These are phyloP conservation scores for Holacanthus passer DNA, from an alignment of 2,113 vertebrate genomes.

Conservation along the genomic window DNA sequence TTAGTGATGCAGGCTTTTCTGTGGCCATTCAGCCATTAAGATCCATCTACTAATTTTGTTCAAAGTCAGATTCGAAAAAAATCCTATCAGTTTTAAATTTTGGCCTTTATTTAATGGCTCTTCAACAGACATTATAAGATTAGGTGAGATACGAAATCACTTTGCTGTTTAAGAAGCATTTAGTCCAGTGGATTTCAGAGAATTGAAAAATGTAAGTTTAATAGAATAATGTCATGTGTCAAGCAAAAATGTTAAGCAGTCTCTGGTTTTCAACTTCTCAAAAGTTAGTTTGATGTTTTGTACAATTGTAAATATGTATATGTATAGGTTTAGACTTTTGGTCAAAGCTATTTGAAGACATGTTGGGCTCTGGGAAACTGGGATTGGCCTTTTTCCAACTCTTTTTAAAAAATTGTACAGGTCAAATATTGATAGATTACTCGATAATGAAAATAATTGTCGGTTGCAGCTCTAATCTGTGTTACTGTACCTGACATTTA, in stretches of 20 bases:
- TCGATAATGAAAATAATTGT: background rate
- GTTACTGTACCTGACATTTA: background rate
- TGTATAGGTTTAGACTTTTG: background rate
- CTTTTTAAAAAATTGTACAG: too few species aligned
- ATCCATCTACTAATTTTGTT: background rate
- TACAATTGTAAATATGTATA: background rate
- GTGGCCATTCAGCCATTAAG: background rate
- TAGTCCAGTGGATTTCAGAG: background rate
- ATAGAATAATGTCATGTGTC: background rate
- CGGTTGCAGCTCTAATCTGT: background rate
- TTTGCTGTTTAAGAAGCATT: background rate
- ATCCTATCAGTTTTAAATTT: background rate
- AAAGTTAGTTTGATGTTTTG: background rate
- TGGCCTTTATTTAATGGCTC: constrained; percentile 6
- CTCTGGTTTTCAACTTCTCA: background rate
- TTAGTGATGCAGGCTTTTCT: background rate
- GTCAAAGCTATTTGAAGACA: background rate
- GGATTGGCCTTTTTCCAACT: too few species aligned
- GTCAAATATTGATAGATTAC: too few species aligned
- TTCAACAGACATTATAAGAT: background rate
- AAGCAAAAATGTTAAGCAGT: background rate
- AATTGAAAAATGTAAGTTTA: background rate
- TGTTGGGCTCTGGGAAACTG: background rate
- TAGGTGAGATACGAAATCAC: background rate
- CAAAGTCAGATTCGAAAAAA: background rate